These are phyloP conservation scores for Pitta sordida DNA, from an alignment of 2,113 vertebrate species.

Conservation along the genomic window DNA sequence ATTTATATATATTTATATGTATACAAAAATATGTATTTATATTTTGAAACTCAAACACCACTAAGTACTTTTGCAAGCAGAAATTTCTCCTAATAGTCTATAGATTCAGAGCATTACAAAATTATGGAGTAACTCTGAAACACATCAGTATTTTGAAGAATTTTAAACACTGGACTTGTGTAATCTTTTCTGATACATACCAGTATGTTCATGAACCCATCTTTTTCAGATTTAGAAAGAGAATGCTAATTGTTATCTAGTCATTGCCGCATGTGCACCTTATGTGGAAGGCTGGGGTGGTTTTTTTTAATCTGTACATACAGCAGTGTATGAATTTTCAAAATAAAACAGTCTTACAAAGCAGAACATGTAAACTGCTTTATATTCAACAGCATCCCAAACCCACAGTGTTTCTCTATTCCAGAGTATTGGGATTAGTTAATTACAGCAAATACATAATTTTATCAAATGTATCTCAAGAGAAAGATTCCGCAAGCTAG, in stretches of 20 bases:
- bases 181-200: background rate
- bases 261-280: background rate
- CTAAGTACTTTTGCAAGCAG: background rate
- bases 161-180: background rate
- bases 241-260: background rate
- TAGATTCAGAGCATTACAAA: background rate
- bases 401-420: background rate
- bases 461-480: background rate
- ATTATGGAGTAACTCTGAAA: background rate
- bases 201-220: rapidly evolving
- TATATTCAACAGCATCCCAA: background rate
- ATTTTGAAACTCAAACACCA: background rate
- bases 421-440: background rate
- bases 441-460: background rate
- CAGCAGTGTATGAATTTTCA: background rate
- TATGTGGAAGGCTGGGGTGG: background rate
- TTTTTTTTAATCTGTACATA: background rate
- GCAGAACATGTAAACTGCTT: background rate
- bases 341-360: background rate
- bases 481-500: background rate
- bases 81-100: background rate
- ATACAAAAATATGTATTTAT: too few species aligned
- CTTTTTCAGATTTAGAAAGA: background rate
- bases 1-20: too few species aligned
- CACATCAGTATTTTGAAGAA: background rate